A percentile compares a stretch with the other conserved stretches of the same genome.
These are phyloP conservation scores for Dorcus hopei DNA, from an alignment of 2,888 invertebrate species.

Conservation along the genomic window DNA sequence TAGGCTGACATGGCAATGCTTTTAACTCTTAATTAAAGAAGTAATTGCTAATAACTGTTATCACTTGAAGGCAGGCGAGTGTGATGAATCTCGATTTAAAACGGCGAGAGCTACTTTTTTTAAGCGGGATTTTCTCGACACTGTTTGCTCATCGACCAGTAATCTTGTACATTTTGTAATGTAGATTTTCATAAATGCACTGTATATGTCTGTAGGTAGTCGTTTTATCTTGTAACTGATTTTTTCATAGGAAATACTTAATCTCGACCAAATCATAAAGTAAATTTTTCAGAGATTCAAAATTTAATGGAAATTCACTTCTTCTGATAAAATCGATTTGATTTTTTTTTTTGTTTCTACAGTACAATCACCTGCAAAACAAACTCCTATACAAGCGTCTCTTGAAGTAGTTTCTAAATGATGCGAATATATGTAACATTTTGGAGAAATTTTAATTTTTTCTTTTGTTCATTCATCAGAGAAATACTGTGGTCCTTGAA, in stretches of 20 bases:
- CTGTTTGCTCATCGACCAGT: slow-evolving; percentile 39
- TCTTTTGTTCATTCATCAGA: no score
- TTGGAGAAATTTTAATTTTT: no score
- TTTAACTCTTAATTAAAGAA: slow-evolving; percentile 28
- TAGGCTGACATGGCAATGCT: slow-evolving; percentile 29
- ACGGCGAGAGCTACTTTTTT: neutral
- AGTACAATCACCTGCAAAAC: no score
- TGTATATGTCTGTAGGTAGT: slow-evolving; percentile 25
- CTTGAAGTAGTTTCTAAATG: no score
- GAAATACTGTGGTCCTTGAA: no score
- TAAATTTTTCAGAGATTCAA: no score
- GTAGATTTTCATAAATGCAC: slow-evolving; percentile 25
- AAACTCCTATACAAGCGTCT: no score
- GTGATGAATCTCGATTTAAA: neutral
- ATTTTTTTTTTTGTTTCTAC: no score
- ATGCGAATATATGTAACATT: no score
- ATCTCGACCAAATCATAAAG: neutral
- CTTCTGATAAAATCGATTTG: no score
- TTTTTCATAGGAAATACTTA: slow-evolving; percentile 19
- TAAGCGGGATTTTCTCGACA: slow-evolving; percentile 16
- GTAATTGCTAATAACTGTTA: slow-evolving; percentile 26
- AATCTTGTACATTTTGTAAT: slow-evolving; percentile 45
- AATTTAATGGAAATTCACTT: no score
- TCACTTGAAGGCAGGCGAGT: slow-evolving; percentile 29
- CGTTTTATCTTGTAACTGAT: slow-evolving; percentile 22